Evolutionary conservation across 2,888 invertebrate species (phyloP).

Genomic region (Microdon myrmicae): DNA sequence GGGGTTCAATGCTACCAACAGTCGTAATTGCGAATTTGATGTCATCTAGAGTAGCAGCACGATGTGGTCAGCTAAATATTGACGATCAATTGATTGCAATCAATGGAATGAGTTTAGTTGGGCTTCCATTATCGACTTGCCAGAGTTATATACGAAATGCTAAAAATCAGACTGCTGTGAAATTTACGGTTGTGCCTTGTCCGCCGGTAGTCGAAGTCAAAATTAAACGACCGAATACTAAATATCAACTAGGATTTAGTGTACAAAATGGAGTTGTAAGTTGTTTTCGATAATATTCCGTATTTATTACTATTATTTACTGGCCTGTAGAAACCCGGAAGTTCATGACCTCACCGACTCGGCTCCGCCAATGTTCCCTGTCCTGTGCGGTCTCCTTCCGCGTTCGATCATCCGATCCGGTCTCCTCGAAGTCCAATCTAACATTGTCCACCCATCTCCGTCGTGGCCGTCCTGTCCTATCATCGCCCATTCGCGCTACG

Average conservation of each 20-base stretch:
- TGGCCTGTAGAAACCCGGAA: too few species aligned
- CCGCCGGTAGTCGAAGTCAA: conserved; percentile 99
- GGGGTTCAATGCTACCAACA: conserved; percentile 99
- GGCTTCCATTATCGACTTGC: conserved; percentile 96
- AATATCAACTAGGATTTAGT: conserved; percentile 99
- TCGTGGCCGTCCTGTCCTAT: too few species aligned
- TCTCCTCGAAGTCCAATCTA: too few species aligned
- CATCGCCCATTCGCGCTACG: too few species aligned
- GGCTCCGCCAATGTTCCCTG: too few species aligned
- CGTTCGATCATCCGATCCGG: too few species aligned
- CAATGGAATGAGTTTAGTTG: conserved; percentile 98
- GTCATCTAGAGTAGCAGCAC: conserved; percentile 95
- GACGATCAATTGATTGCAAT: conserved; percentile 99
- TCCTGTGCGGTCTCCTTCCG: too few species aligned
- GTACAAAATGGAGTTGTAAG: conserved; percentile 99
- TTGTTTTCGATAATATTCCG: conserved; percentile 45
- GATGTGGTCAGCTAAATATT: conserved; percentile 98
- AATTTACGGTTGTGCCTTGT: conserved; percentile 98
- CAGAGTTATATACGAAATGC: conserved; percentile 99
- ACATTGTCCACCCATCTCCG: too few species aligned
- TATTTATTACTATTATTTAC: neutral
- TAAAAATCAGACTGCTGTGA: conserved; percentile 98
- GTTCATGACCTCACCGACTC: too few species aligned
- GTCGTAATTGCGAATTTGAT: conserved; percentile 98
- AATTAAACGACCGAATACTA: conserved; percentile 98